Evolutionary conservation across 2,888 invertebrate genomes (phyloP).

Genomic region (Anorthoa munda): DNA sequence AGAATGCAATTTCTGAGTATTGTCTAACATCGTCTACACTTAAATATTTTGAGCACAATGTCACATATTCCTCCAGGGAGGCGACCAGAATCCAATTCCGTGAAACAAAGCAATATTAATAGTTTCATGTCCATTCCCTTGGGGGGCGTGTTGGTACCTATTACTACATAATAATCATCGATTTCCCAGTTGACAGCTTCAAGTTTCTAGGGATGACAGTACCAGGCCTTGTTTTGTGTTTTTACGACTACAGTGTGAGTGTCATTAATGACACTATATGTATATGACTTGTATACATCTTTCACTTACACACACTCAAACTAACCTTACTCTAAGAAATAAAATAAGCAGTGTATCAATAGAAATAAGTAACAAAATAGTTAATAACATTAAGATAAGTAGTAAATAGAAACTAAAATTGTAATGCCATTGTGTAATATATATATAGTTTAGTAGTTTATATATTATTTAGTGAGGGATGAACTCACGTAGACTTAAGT

Average conservation of each 20-base stretch:
- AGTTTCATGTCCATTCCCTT: conserved; percentile 17
- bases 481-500: too few relatives aligned
- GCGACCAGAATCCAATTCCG: not conserved
- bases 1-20: not conserved
- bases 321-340: too few relatives aligned
- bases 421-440: too few relatives aligned
- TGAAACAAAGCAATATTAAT: conserved; percentile 19
- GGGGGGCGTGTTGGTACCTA: not conserved
- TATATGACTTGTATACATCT: too few relatives aligned
- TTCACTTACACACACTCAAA: too few relatives aligned
- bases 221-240: not conserved
- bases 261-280: too few relatives aligned
- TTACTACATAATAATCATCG: not conserved
- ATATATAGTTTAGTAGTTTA: too few relatives aligned
- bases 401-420: too few relatives aligned
- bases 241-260: not conserved
- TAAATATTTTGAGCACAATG: conserved; percentile 1
- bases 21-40: not conserved
- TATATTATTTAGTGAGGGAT: too few relatives aligned
- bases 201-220: not conserved
- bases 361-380: too few relatives aligned
- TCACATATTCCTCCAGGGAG: not conserved
- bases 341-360: too few relatives aligned
- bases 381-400: too few relatives aligned
- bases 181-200: conserved; percentile 11